Conservation (phyloP, 2,888 invertebrate genomes). For the Cephus pulcher region DNA sequence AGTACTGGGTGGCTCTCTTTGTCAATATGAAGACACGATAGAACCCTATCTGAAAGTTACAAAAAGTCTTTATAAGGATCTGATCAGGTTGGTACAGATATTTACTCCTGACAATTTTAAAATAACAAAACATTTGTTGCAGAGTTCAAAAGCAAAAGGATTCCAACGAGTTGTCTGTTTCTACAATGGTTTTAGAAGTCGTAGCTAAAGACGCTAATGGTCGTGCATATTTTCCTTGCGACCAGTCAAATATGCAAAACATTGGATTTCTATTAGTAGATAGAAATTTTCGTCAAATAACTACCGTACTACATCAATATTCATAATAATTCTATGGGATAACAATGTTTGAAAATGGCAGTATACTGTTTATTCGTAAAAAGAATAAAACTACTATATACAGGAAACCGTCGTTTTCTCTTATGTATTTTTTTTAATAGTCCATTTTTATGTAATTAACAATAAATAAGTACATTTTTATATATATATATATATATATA, state of each 20-base stretch:
- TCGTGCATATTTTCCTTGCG: constrained; percentile 53
- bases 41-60: constrained; percentile 69
- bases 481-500: neutral
- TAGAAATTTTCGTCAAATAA: constrained; percentile 44
- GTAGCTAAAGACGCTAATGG: constrained; percentile 48
- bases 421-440: neutral
- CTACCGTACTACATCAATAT: constrained; percentile 55
- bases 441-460: too few relatives aligned
- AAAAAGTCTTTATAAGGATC: constrained; percentile 70
- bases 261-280: constrained; percentile 68
- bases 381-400: neutral
- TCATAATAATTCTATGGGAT: neutral
- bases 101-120: neutral
- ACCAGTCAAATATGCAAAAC: constrained; percentile 62
- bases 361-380: too few relatives aligned
- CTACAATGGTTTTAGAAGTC: constrained; percentile 56
- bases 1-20: constrained; percentile 70
- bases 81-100: constrained; percentile 61
- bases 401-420: neutral
- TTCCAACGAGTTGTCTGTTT: constrained; percentile 44
- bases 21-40: constrained; percentile 71
- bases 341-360: too few relatives aligned
- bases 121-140: constrained; percentile 24
- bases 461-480: neutral
- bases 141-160: constrained; percentile 53